Conservation (phyloP, 2,797 vertebrate genomes). For the Myiothlypis coronata region DNA sequence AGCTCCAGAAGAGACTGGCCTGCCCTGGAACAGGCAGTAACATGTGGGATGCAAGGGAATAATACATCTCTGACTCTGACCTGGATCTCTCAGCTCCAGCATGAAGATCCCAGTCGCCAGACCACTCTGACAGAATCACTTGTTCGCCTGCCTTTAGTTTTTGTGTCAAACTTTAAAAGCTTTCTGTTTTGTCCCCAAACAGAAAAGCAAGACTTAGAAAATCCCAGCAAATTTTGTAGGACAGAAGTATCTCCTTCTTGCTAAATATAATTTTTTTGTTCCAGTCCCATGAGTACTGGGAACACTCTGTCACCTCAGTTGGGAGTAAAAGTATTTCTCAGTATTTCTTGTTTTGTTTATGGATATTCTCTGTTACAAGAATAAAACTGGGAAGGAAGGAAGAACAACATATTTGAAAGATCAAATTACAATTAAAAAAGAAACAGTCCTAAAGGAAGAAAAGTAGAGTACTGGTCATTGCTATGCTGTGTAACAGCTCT, state of each 20-base stretch:
- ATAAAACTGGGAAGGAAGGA: neutral
- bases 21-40: neutral
- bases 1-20: neutral
- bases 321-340: neutral
- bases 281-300: neutral
- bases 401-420: neutral
- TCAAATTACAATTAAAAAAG: neutral
- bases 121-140: neutral
- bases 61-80: fast-evolving
- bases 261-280: neutral
- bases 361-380: neutral
- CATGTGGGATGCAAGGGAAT: neutral
- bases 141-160: neutral
- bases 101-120: neutral
- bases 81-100: neutral
- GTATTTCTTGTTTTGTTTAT: neutral
- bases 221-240: neutral
- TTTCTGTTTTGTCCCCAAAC: neutral
- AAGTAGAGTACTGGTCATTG: neutral
- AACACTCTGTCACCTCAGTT: neutral
- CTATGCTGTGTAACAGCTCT: neutral
- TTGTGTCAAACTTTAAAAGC: neutral
- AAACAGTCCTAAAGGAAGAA: neutral
- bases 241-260: neutral
- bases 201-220: slow-evolving; percentile 12